Evolutionary conservation across 1,140 invertebrate species (phyloP).

Genomic region (Drosophila micromelanica): DNA sequence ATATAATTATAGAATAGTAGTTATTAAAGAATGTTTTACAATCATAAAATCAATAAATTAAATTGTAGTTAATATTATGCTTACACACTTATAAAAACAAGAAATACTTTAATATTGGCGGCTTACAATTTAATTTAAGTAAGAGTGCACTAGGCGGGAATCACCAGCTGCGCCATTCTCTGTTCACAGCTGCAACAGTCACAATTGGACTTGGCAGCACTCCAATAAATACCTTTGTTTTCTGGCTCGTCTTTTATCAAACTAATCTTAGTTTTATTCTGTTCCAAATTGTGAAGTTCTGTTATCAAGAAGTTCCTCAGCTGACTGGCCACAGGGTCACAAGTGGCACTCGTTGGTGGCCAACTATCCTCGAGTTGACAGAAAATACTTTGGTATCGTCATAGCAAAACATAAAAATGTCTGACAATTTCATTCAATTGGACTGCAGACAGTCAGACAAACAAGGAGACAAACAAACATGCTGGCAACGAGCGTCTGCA

Average conservation of each 20-base stretch:
- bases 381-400: slow-evolving; percentile 12
- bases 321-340: neutral
- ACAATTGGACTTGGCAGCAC: no score
- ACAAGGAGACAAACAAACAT: slow-evolving; percentile 3
- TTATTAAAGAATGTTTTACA: no score
- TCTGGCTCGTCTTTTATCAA: no score
- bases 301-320: neutral
- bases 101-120: no score
- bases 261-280: neutral
- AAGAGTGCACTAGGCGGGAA: no score
- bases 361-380: slow-evolving; percentile 3
- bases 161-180: no score
- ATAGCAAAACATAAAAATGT: slow-evolving; percentile 29
- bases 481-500: slow-evolving; percentile 35
- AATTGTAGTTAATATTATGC: no score
- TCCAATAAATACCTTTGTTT: no score
- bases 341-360: neutral
- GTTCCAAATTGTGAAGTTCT: neutral
- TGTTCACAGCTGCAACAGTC: no score
- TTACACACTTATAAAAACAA: no score
- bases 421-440: slow-evolving; percentile 51
- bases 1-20: neutral
- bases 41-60: neutral
- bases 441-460: slow-evolving; percentile 12
- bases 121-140: no score